Conservation (phyloP, 1,140 invertebrate genomes). For the Acromyrmex echinatior region DNA sequence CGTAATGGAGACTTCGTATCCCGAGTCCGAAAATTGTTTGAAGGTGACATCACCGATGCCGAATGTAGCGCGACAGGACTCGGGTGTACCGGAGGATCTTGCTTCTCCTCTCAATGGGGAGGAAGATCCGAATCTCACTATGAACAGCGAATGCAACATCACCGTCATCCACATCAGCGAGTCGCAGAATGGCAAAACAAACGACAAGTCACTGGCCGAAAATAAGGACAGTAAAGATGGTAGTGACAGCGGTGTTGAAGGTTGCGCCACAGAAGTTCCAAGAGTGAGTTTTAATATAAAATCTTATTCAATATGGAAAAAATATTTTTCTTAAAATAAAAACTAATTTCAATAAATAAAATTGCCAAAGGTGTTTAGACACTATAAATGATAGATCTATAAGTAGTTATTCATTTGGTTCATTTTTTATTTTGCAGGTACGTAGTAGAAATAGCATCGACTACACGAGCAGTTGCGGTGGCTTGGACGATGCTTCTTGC, state of each 20-base stretch:
- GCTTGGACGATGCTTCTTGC: conserved; percentile 88
- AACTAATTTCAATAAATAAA: not conserved
- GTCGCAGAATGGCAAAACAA: conserved; percentile 35
- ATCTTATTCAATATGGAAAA: not conserved
- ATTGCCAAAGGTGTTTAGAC: not conserved
- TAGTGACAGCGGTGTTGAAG: conserved; percentile 93
- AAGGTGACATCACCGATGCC: conserved; percentile 66
- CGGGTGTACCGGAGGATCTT: conserved; percentile 82
- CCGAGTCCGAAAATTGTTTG: conserved; percentile 64
- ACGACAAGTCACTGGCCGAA: conserved; percentile 77
- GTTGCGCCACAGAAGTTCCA: conserved; percentile 87
- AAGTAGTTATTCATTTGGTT: conserved; percentile 69
- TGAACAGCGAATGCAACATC: conserved; percentile 82
- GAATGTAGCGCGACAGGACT: conserved; percentile 82
- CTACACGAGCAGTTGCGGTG: conserved; percentile 89
- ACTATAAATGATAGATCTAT: conserved; percentile 18
- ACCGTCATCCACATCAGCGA: conserved; percentile 82
- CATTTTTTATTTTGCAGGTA: conserved; percentile 78
- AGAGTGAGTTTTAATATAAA: conserved; percentile 74
- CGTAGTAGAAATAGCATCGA: conserved; percentile 88
- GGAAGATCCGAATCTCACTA: conserved; percentile 76
- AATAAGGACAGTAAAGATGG: conserved; percentile 88
- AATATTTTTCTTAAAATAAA: not conserved
- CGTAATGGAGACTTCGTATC: conserved; percentile 69
- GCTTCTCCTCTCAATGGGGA: conserved; percentile 75